These are phyloP conservation scores for Zapornia atra DNA, from an alignment of 2,113 vertebrate genomes.

Conservation along the genomic window DNA sequence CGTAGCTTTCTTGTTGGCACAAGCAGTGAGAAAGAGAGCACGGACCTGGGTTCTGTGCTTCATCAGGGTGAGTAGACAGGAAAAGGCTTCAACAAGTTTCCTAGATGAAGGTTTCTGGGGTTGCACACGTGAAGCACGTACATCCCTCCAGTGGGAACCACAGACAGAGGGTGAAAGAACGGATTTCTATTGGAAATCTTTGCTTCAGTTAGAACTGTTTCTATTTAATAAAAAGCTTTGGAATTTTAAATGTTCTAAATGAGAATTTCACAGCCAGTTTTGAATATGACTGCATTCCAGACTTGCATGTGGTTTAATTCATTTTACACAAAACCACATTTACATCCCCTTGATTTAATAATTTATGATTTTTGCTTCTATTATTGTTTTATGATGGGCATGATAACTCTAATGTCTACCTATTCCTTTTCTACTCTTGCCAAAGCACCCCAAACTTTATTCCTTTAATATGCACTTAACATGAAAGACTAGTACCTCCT, in stretches of 20 bases:
- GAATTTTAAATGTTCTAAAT: background rate
- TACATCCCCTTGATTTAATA: constrained; percentile 18
- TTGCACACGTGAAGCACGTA: background rate
- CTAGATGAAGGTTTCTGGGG: background rate
- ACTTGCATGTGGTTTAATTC: constrained; percentile 45
- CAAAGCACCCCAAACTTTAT: constrained; percentile 41
- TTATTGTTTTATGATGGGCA: constrained; percentile 51
- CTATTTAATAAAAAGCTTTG: background rate
- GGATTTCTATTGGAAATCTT: background rate
- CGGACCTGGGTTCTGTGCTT: background rate
- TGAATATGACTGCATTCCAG: constrained; percentile 20
- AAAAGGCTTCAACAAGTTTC: background rate
- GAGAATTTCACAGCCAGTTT: background rate
- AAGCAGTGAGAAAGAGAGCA: background rate
- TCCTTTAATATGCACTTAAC: constrained; percentile 35
- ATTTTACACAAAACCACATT: constrained; percentile 12
- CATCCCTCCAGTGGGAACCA: background rate
- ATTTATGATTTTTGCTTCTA: constrained; percentile 27
- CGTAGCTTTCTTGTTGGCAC: background rate
- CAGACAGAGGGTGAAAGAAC: background rate
- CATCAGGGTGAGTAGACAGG: background rate
- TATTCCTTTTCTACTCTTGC: constrained; percentile 36
- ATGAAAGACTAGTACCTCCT: constrained; percentile 48
- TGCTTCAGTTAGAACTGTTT: background rate
- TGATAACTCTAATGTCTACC: constrained; percentile 36